These are phyloP conservation scores for Euspilapteryx auroguttella DNA, from an alignment of 2,888 invertebrate species.

Conservation along the genomic window DNA sequence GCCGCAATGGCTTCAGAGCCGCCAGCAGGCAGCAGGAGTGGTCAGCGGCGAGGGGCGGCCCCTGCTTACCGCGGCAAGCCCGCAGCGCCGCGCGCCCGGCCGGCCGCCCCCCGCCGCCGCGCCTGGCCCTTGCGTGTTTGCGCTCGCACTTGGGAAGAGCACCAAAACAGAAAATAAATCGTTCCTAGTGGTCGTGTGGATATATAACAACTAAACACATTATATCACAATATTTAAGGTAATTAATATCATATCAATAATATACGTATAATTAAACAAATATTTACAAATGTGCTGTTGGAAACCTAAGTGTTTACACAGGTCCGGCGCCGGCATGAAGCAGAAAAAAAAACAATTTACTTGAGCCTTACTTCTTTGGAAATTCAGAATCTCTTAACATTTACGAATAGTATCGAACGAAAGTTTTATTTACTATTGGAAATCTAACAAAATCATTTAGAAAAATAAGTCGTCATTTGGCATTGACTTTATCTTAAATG, in stretches of 20 bases:
- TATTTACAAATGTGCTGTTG: constrained; percentile 4
- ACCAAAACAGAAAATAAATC: neutral
- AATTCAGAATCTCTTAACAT: constrained; percentile 42
- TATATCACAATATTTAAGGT: constrained; percentile 4
- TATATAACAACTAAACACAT: constrained; percentile 1
- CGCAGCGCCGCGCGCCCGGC: no score
- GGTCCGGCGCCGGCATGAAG: neutral
- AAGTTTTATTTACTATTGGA: constrained; percentile 47
- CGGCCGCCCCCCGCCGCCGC: no score
- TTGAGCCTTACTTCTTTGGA: constrained; percentile 58
- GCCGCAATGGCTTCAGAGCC: no score
- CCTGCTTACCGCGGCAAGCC: no score
- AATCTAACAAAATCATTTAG: constrained; percentile 56
- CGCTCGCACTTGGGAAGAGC: no score
- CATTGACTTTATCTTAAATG: constrained; percentile 51
- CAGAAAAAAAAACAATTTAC: constrained; percentile 43
- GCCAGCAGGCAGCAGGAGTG: no score
- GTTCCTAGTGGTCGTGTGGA: neutral
- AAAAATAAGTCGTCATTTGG: constrained; percentile 60
- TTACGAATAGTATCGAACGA: no score
- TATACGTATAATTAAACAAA: constrained; percentile 1
- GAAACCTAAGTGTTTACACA: constrained; percentile 2
- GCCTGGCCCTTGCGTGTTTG: no score
- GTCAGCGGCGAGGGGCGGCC: no score
- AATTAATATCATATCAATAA: constrained; percentile 1